Base-by-base conservation (phyloP, 2,888 invertebrate species). In the Nomada hirtipes region DNA sequence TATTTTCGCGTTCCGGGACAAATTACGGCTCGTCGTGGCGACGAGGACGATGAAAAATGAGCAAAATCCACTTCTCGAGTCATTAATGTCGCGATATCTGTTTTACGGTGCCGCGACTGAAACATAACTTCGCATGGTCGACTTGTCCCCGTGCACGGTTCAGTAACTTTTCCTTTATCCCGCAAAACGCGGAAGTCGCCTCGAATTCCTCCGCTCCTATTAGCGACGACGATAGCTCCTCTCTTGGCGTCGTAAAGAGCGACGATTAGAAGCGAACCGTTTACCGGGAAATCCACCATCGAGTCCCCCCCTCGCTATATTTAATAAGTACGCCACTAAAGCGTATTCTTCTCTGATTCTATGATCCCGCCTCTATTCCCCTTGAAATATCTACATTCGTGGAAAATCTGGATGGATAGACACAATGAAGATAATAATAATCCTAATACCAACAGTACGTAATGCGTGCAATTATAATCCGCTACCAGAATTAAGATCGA, bases 21-120 rank as follows among this genome's bases (percentile, higher is more conserved):
- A 86, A 86, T 84, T 82, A 71, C 67, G 67, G 68, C 63, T 59
- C 67, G 72, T 83, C 57, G 63, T 64, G 70, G 79, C 71, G 76
- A 76, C 82, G 87, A 86, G 87, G 83, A 82, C 87, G 80, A 89
- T 91, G 82, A 79, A 79, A 87, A 80, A 74, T 73, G 82, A 85
- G 88, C 89, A 87, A 90, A 91, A 90, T 91, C 63, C 72, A 81
- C 73, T 85, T 80, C 76, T 83, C 77, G 55, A 73, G 77, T 76
- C 82, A 74, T 79, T 82, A 80, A 81, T 73, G 79, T 84, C 81
- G 72, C 63, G 74, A 83, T 82, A 83, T 84, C 82, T 83, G 77
- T 86, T 88, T 87, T 84, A 87, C 79, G 80, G 84, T 80, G 78
- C 79, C 74, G 78, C 79, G 82, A 82, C 83, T 80, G 79, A 81